Evolutionary conservation across 2,113 vertebrate species (phyloP), one percentile per base, ranked within the genome.

Genomic region (Etheostoma cragini): DNA sequence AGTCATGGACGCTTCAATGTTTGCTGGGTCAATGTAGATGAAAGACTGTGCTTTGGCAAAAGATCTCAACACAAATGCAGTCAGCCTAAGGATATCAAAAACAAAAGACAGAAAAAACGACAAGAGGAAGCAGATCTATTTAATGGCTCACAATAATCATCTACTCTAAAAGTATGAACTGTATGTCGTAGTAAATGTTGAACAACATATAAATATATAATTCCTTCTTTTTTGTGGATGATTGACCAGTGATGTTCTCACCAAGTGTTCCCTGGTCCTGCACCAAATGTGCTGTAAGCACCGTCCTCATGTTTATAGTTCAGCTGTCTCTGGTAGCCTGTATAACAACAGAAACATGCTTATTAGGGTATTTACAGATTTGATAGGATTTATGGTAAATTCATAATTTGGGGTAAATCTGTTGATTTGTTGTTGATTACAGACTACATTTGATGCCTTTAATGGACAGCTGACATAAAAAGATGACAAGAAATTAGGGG

Each of bases 261-360:
- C 97, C 97, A 98, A 17, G 97, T 98, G 63, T 97, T 98, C 14
- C 94, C 96, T 0, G 60, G 12, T 75, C 93, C 92, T 6, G 91
- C 65, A 61, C 96, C 96, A 89, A 98, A 99, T 19, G 96, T 96
- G 69, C 97, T 98, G 58, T 96, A 98, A 14, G 96, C 95, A 0
- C 97, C 97, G 0, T 95, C 90, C 0, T 0, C 0, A 19, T 96
- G 95, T 71, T 95, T 96, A 88, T 97, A 99, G 82, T 94, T 96
- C 42, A 98, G 93, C 17, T 99, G 95, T 57, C 85, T 93, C 91
- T 98, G 97, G 85, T 97, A 97, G 17, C 97, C 97, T 98, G 84
- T 33, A 10, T 3, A 30, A 68, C 1, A 71, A 58, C 0, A 72
- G 15, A 53, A 64, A 76, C n/a, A 49, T 4, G 5, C 2, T 50